These are phyloP conservation scores for Caenorhabditis drosophilae DNA, from an alignment of 2,888 invertebrate genomes.

Conservation along the genomic window DNA sequence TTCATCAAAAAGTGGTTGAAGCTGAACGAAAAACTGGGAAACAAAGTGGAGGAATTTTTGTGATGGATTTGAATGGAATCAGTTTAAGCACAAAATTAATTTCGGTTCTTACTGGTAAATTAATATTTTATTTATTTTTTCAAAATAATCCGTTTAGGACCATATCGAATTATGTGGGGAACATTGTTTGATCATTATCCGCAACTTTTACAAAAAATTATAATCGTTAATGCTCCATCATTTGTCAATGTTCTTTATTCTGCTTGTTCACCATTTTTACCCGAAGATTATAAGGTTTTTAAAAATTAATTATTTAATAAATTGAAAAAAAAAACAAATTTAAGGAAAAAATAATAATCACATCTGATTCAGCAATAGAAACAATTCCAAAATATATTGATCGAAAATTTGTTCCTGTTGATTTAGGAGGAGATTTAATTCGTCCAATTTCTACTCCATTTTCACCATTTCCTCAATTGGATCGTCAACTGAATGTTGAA, in stretches of 20 bases:
- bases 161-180: slow-evolving; percentile 68
- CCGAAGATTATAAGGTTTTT: slow-evolving; percentile 57
- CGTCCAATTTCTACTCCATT: slow-evolving; percentile 27
- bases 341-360: slow-evolving; percentile 45
- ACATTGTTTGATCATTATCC: slow-evolving; percentile 67
- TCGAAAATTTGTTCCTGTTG: slow-evolving; percentile 14
- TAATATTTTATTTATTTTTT: neutral
- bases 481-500: slow-evolving; percentile 25
- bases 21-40: slow-evolving; percentile 47
- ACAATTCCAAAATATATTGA: slow-evolving; percentile 23
- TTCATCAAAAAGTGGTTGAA: slow-evolving; percentile 50
- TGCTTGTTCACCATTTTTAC: slow-evolving; percentile 65
- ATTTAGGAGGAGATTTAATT: slow-evolving; percentile 27
- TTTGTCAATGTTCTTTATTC: slow-evolving; percentile 65
- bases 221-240: slow-evolving; percentile 64
- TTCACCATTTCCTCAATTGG: slow-evolving; percentile 39
- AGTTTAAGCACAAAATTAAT: slow-evolving; percentile 58
- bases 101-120: slow-evolving; percentile 59
- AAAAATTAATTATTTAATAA: neutral
- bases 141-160: slow-evolving; percentile 55
- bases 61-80: slow-evolving; percentile 64
- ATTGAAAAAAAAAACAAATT: neutral
- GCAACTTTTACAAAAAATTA: slow-evolving; percentile 58
- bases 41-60: slow-evolving; percentile 56
- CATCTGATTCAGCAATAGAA: slow-evolving; percentile 23